Base-by-base conservation (phyloP, 2,113 vertebrate species). In the Salminus brasiliensis region DNA sequence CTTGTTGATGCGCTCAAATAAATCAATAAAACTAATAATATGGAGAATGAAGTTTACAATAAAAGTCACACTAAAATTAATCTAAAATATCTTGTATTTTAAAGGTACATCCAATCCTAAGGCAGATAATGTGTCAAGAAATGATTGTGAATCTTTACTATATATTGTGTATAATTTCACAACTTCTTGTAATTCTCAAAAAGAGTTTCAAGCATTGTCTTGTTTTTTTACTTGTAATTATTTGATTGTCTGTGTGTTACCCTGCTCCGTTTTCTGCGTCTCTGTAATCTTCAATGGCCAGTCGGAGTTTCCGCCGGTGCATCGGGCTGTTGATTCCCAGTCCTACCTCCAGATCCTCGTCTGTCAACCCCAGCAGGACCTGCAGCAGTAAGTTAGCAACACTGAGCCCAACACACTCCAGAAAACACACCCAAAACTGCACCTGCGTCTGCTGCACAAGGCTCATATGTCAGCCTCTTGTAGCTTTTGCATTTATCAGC, bases 211-310 rank as follows among this genome's bases (percentile, higher is more conserved):
- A n/a, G n/a, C n/a, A n/a, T n/a, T n/a, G n/a, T n/a, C n/a, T n/a
- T 21, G 13, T 16, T 30, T 34, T 25, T 1, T 13, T 73, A 18
- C 65, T 23, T 66, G 57, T 41, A 21, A 41, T 23, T 3, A 1
- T 8, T 25, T 36, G 62, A 53, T 23, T 74, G 62, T 72, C n/a
- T 12, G 49, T 65, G 55, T 57, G 55, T 34, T 74, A 93, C 93
- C 91, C 88, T 68, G 84, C 73, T 74, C 90, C 90, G 0, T 82
- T 81, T 82, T 93, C 93, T 0, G 92, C 92, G 0, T 92, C 89
- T 0, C 92, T 84, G 79, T 94, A 92, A 83, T 94, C 92, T 81
- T 94, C 93, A 2, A 93, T 93, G 62, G 93, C 93, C 70, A 94
- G 86, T 7, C 92, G 88, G 2, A 93, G 90, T 67, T 93, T 94